Conservation (phyloP, 1,140 invertebrate species). For the Philotrypesis tridentata region DNA sequence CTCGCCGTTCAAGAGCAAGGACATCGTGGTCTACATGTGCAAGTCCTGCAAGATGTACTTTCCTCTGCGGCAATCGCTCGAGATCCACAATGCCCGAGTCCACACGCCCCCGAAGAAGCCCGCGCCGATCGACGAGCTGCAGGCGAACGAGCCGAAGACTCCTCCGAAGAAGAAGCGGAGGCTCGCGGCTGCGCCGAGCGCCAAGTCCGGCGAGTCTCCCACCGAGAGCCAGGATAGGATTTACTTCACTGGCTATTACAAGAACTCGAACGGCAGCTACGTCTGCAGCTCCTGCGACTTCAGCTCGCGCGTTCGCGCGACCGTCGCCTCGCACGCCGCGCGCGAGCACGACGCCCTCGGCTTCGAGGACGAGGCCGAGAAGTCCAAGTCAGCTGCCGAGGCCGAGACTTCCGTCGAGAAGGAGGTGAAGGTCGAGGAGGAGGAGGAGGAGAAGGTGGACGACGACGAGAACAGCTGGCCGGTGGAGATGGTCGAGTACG, state of each 20-base stretch:
- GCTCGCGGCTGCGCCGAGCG: constrained; percentile 38
- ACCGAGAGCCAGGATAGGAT: neutral
- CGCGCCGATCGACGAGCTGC: neutral
- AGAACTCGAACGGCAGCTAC: neutral
- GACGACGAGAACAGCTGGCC: neutral
- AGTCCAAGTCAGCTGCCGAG: neutral
- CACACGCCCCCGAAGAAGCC: constrained; percentile 41
- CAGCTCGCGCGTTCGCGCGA: neutral
- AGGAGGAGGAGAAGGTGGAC: neutral
- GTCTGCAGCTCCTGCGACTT: constrained; percentile 33
- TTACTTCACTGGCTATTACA: constrained; percentile 4
- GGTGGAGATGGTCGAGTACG: neutral
- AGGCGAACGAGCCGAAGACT: neutral
- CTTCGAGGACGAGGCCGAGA: neutral
- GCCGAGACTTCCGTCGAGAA: neutral
- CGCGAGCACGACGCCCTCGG: neutral
- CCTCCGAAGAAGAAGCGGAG: constrained; percentile 45
- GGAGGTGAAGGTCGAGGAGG: neutral
- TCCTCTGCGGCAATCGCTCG: constrained; percentile 70
- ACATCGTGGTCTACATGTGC: constrained; percentile 62
- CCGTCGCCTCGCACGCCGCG: neutral
- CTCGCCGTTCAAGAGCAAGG: neutral
- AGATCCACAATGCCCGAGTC: constrained; percentile 58
- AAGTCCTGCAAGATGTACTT: constrained; percentile 74
- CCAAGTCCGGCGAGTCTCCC: neutral